These are phyloP conservation scores for Poicephalus meyeri DNA, from an alignment of 2,113 vertebrate species.

Conservation along the genomic window DNA sequence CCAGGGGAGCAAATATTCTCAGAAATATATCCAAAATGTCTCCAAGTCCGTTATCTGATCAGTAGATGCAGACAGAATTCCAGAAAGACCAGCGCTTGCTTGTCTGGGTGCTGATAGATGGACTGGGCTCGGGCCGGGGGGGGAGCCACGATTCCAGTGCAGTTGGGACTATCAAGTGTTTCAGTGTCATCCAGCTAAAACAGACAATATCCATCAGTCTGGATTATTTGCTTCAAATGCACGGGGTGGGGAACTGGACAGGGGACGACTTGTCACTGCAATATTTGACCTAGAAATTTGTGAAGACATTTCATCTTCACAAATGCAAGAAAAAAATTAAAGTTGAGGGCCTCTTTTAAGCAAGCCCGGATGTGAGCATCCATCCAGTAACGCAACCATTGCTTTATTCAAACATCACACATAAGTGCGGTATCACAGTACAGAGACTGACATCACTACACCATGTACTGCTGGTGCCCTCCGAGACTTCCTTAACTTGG, in stretches of 20 bases:
- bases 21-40: neutral
- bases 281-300: neutral
- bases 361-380: neutral
- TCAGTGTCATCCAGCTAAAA: neutral
- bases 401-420: neutral
- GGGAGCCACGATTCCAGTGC: neutral
- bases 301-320: neutral
- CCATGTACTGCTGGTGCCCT: neutral
- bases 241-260: accelerated
- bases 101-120: neutral
- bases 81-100: neutral
- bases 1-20: conserved; percentile 4
- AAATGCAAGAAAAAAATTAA: neutral
- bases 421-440: neutral
- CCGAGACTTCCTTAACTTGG: neutral
- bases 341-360: neutral
- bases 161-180: neutral
- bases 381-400: neutral
- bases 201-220: neutral
- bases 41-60: neutral
- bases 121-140: accelerated
- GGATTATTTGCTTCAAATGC: neutral
- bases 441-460: neutral
- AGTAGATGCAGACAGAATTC: neutral
- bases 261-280: neutral